phyloP scores from a whole-genome alignment of 2,113 vertebrate species.

The Lophotis ruficrista region DNA sequence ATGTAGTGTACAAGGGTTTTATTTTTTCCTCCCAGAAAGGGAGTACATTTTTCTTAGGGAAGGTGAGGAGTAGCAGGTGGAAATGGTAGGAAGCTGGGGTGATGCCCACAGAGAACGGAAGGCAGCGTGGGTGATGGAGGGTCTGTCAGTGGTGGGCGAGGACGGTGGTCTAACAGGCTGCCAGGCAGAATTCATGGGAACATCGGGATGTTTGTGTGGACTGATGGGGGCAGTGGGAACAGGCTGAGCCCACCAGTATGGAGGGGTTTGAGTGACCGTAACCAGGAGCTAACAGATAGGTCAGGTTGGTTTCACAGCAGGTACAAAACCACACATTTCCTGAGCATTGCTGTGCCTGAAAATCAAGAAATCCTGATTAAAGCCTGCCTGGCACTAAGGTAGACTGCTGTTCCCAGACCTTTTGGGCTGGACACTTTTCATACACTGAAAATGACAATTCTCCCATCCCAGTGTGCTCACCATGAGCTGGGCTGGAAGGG shows the following conservation, averaged over 20 bases:
- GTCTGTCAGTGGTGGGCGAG: background rate
- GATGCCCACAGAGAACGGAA: rapidly evolving
- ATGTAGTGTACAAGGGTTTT: rapidly evolving
- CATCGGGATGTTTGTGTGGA: rapidly evolving
- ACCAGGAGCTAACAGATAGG: background rate
- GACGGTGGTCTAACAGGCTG: background rate
- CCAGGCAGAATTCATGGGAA: background rate
- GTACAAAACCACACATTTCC: rapidly evolving
- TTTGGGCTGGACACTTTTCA: background rate
- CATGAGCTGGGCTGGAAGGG: background rate
- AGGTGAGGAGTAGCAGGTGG: background rate
- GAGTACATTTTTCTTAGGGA: rapidly evolving
- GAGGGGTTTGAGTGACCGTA: rapidly evolving
- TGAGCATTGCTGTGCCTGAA: background rate
- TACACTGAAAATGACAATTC: background rate
- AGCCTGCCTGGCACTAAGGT: background rate
- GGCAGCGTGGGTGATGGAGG: background rate
- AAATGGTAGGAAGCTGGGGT: background rate
- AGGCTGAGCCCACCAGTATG: background rate
- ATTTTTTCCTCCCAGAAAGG: background rate
- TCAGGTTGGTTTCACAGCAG: background rate
- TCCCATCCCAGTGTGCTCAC: background rate
- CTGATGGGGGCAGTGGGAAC: background rate
- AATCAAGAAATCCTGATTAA: background rate
- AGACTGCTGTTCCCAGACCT: background rate